Evolutionary conservation across 2,888 invertebrate genomes (phyloP), one percentile per base, ranked within the genome.

Genomic region (Lochmaea capreae): DNA sequence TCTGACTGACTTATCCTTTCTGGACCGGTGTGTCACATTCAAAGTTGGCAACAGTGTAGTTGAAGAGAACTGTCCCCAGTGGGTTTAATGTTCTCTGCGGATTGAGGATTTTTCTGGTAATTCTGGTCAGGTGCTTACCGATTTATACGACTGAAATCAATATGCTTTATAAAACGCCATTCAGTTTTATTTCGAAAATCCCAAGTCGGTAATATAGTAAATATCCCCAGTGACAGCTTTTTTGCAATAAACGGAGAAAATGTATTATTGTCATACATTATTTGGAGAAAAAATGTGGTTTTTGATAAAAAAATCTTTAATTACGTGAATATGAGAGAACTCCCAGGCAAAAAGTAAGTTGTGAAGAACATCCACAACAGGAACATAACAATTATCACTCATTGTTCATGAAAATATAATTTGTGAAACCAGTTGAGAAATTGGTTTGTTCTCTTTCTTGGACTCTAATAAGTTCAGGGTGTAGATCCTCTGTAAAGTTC

Each of bases 101-200:
- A 58, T 58, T 57, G 58, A 22, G 43, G 58, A 58, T 67, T 67
- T 63, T 67, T 52, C 22, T 67, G 58, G 26, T 58, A 58, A 67
- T 67, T 58, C 67, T 58, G 67, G 57, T 67, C 67, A 67, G 67
- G 67, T 67, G 67, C 43, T 67, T 43, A 14, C 18, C 42, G 58
- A 67, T 67, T 67, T 58, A 67, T 67, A 43, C 22, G 57, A 67
- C 58, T 57, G 43, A 57, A 67, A 67, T 58, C 58, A 39, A 67
- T 67, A 67, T 67, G 16, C 58, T 58, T 67, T 43, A 67, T 58
- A 12, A 39, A 67, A 67, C 57, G 22, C 10, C 58, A 57, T 57
- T 57, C 18, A n/a, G 16, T 67, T 54, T 66, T 54, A 33, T 66
- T 66, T 63, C 8, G 43, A 9, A 18, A 54, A 10, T 43, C 16